Evolutionary conservation across 1,140 invertebrate genomes (phyloP), one percentile per base, ranked within the genome.

Genomic region (Conus betulinus): DNA sequence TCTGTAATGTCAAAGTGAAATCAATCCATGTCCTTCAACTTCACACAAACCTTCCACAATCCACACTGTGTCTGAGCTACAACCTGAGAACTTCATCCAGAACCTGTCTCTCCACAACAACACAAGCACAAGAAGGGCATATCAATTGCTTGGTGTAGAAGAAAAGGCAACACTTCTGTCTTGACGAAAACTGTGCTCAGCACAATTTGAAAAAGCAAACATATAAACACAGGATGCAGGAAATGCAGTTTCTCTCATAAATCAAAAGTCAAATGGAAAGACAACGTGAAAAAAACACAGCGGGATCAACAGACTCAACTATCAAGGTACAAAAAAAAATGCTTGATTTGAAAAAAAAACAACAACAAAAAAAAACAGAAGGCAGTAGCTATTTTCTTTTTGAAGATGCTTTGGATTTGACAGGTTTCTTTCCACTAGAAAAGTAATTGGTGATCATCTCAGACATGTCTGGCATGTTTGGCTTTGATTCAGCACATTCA

Each of bases 401-500:
- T 7, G 88, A 78, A 10, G 85, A 87, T 71, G 89, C 57, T 79
- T 91, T 91, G 17, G 88, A n/a, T 78, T 91, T 91, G 17, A 89
- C 81, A 11, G 91, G 74, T 71, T 91, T 91, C 81, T 90, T 91
- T 8, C 91, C 91, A 13, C 91, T 89, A 25, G 89, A 90, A 60
- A 91, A 88, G 17, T 89, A 85, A 60, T 88, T 90, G 25, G 91
- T 88, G 53, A 95, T 90, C 89, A 94, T 92, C 87, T 95, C 94
- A 51, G 94, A 94, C 84, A 94, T 90, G 83, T 95, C 94, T 23
- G 94, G 94, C 89, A 95, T 88, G 88, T 90, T 93, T 1, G 92
- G 93, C 83, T 94, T 53, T 93, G 91, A 90, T 93, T 95, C 6
- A 95, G 90, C 17, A 93, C 92, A 88, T 94, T 95, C 94, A 95